A percentile compares a stretch with the other conserved stretches of the same genome.
Conservation (phyloP, 2,797 vertebrate species). For the Taenioides sp. region DNA sequence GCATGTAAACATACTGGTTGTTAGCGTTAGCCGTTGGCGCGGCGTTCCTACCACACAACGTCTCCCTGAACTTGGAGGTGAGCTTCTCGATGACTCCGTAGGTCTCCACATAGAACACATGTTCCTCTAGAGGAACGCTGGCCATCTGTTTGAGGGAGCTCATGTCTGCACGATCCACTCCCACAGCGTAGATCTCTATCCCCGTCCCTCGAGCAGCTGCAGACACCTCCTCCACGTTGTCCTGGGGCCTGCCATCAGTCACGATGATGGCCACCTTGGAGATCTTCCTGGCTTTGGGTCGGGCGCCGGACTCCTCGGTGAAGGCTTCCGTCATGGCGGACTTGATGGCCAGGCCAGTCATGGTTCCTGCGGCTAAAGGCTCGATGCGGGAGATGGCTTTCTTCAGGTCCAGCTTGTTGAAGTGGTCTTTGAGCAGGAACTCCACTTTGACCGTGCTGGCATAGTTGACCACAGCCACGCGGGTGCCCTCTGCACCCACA, state of each 20-base stretch:
- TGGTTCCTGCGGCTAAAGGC: slow-evolving; percentile 93
- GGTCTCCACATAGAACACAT: slow-evolving; percentile 93
- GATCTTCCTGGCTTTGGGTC: slow-evolving; percentile 83
- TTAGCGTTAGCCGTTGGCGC: background rate
- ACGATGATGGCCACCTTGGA: slow-evolving; percentile 92
- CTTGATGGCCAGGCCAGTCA: slow-evolving; percentile 93
- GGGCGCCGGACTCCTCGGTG: slow-evolving; percentile 87
- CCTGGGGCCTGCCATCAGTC: slow-evolving; percentile 93
- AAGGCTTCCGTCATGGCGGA: slow-evolving; percentile 93
- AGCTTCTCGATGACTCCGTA: slow-evolving; percentile 94
- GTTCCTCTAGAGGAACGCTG: slow-evolving; percentile 88
- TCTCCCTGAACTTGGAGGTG: slow-evolving; percentile 89
- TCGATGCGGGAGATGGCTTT: slow-evolving; percentile 86
- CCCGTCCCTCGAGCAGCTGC: slow-evolving; percentile 70
- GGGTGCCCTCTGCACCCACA: slow-evolving; percentile 84
- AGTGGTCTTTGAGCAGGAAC: slow-evolving; percentile 89
- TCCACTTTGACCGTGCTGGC: slow-evolving; percentile 94
- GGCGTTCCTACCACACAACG: slow-evolving; percentile 83
- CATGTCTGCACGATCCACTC: slow-evolving; percentile 88
- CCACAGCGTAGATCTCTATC: slow-evolving; percentile 85
- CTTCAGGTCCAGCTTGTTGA: slow-evolving; percentile 83
- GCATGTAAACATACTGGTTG: slow-evolving; percentile 3
- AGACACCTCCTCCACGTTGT: slow-evolving; percentile 82
- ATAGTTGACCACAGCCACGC: slow-evolving; percentile 92
- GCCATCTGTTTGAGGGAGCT: slow-evolving; percentile 86